Conservation (phyloP, 2,888 invertebrate genomes). For the Limenitis camilla region DNA sequence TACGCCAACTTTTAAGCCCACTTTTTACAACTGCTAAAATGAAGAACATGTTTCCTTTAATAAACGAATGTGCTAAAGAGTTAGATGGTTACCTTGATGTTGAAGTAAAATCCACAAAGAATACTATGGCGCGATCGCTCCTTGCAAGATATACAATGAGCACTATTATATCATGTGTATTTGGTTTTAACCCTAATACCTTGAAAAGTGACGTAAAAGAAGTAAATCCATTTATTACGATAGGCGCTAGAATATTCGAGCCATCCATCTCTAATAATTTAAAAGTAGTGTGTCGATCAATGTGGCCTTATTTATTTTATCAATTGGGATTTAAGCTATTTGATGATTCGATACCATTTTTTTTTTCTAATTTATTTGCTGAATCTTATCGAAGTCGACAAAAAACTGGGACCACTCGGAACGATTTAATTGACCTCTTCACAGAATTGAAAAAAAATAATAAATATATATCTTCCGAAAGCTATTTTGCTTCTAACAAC, state of each 20-base stretch:
- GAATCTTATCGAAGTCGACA: constrained; percentile 36
- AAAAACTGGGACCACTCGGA: constrained; percentile 33
- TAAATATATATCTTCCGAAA: constrained; percentile 37
- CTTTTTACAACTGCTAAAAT: background rate
- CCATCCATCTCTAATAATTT: background rate
- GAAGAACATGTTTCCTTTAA: background rate
- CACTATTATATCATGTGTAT: background rate
- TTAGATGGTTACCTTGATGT: background rate
- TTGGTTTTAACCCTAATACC: background rate
- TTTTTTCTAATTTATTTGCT: constrained; percentile 35
- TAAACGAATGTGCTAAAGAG: background rate
- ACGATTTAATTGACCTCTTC: constrained; percentile 46
- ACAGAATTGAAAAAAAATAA: constrained; percentile 37
- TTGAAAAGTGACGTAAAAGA: background rate
- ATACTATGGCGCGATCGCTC: background rate
- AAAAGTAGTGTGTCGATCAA: constrained; percentile 23
- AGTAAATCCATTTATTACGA: background rate
- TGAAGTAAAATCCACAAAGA: background rate
- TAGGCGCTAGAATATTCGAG: background rate
- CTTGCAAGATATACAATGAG: background rate
- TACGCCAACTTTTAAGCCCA: constrained; percentile 42
- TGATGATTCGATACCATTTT: constrained; percentile 30
- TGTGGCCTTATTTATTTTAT: constrained; percentile 50
- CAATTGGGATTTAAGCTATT: constrained; percentile 34
- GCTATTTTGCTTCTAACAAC: constrained; percentile 33